These are phyloP conservation scores for Hypercompe scribonia DNA, from an alignment of 2,888 invertebrate species.

Conservation along the genomic window DNA sequence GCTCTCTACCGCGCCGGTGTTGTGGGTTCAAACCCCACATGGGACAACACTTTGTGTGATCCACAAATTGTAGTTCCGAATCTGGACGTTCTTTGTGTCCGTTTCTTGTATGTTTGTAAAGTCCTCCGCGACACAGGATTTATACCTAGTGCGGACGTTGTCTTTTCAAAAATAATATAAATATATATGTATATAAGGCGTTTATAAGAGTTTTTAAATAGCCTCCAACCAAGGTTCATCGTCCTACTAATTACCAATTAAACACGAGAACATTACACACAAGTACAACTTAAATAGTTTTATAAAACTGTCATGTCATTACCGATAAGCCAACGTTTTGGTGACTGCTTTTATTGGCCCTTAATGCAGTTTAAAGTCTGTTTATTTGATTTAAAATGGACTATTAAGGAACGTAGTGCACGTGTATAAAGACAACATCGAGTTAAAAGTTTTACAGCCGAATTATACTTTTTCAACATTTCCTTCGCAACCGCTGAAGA, in stretches of 20 bases:
- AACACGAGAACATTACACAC: background rate
- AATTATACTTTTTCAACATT: background rate
- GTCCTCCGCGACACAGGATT: too few species aligned
- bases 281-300: background rate
- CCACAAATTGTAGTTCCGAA: too few species aligned
- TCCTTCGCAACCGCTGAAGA: background rate
- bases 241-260: background rate
- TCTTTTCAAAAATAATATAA: too few species aligned
- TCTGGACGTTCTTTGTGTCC: too few species aligned
- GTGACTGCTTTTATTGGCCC: background rate
- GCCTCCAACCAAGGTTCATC: background rate
- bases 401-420: constrained; percentile 1
- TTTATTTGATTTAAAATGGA: constrained; percentile 3
- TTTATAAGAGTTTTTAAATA: background rate
- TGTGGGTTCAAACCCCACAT: too few species aligned
- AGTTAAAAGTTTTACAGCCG: background rate
- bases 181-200: too few species aligned
- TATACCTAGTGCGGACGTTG: too few species aligned
- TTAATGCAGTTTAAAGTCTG: constrained; percentile 3
- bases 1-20: too few species aligned
- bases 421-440: background rate
- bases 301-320: constrained; percentile 5
- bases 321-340: background rate
- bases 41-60: too few species aligned
- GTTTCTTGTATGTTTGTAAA: too few species aligned